A percentile compares a stretch with the other conserved stretches of the same genome.
These are phyloP conservation scores for Netelia melanura DNA, from an alignment of 2,888 invertebrate species.

Conservation along the genomic window DNA sequence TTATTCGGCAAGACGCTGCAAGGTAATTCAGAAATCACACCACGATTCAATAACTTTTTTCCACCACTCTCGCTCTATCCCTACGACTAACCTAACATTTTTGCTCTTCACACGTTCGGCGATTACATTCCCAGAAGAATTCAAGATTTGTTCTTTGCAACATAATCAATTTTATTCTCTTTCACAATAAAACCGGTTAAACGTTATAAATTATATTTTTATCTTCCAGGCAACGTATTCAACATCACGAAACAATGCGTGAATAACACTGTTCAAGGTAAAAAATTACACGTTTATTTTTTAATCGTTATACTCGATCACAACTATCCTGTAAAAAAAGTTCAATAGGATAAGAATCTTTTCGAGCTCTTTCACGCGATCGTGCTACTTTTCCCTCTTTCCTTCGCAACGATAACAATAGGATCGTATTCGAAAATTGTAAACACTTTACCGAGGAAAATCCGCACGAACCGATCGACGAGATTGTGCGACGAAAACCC, in stretches of 20 bases:
- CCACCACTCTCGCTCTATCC: neutral
- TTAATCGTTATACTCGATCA: slow-evolving; percentile 42
- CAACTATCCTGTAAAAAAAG: slow-evolving; percentile 1
- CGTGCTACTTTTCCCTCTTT: slow-evolving; percentile 13
- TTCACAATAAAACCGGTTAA: neutral
- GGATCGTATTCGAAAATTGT: slow-evolving; percentile 16
- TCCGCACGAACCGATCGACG: slow-evolving; percentile 6
- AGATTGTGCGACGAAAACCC: slow-evolving; percentile 54
- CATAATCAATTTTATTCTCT: slow-evolving; percentile 33
- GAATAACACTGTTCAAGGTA: slow-evolving; percentile 76
- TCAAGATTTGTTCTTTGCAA: slow-evolving; percentile 42
- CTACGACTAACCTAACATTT: slow-evolving; percentile 48
- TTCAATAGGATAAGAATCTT: slow-evolving; percentile 38
- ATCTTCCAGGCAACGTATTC: slow-evolving; percentile 69
- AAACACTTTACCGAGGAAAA: slow-evolving; percentile 29
- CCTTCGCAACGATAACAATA: slow-evolving; percentile 14
- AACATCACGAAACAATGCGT: slow-evolving; percentile 68
- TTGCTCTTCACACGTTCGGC: neutral
- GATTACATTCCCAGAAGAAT: neutral
- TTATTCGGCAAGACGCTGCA: slow-evolving; percentile 71
- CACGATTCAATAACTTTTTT: neutral
- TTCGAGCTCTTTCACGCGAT: slow-evolving; percentile 24
- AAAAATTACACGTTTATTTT: slow-evolving; percentile 16
- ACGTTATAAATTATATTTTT: slow-evolving; percentile 5
- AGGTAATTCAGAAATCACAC: slow-evolving; percentile 71